phyloP scores from a whole-genome alignment of 2,797 vertebrate species.

The Coracias cyanogaster region DNA sequence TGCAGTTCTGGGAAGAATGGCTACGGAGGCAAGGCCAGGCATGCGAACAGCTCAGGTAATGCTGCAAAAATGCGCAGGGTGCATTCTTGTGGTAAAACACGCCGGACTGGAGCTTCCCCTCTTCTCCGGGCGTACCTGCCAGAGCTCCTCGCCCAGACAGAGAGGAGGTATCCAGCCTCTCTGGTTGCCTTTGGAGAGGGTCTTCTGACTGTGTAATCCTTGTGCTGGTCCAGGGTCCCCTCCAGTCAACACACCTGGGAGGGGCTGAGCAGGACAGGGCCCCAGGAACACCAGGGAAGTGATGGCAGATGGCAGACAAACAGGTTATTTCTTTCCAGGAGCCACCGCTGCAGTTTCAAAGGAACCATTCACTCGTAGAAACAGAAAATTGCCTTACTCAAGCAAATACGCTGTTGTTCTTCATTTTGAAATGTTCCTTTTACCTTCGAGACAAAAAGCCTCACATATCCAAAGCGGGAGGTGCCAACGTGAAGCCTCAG shows the following conservation, averaged over 20 bases:
- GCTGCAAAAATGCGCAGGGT: neutral
- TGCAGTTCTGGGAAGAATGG: neutral
- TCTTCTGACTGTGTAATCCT: neutral
- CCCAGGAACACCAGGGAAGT: neutral
- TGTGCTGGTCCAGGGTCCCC: neutral
- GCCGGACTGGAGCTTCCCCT: neutral
- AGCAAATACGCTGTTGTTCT: neutral
- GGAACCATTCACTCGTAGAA: neutral
- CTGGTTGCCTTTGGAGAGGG: neutral
- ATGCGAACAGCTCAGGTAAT: neutral
- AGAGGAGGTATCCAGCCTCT: neutral
- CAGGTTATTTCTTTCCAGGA: neutral
- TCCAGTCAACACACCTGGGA: neutral
- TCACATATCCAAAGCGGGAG: neutral
- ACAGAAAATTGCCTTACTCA: neutral
- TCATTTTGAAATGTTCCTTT: neutral
- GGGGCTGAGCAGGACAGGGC: neutral
- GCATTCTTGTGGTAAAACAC: constrained; percentile 20
- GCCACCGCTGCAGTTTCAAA: neutral
- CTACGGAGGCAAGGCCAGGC: constrained; percentile 12
- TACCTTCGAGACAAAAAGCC: neutral
- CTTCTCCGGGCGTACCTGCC: neutral
- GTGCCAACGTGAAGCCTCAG: neutral
- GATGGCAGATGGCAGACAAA: neutral
- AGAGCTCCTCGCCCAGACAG: neutral